Percentiles rank a stretch among this genome's conserved stretches.
phyloP scores from a whole-genome alignment of 2,888 invertebrate genomes.

The Megalurothrips usitatus region DNA sequence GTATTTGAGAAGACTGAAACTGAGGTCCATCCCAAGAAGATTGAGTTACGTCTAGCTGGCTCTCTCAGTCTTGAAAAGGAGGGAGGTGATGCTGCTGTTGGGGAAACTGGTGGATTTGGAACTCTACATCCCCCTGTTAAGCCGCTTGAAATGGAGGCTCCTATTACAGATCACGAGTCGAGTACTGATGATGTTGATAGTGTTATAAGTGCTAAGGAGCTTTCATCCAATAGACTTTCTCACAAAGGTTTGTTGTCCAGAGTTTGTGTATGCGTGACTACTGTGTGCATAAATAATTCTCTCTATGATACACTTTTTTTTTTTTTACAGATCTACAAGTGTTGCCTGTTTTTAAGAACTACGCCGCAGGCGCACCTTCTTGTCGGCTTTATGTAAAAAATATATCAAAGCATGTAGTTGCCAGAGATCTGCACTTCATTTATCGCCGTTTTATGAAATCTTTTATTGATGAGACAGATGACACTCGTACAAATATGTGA shows the following conservation, averaged over 20 bases:
- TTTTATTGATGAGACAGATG: background rate
- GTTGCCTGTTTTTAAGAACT: conserved; percentile 79
- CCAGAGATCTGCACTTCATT: conserved; percentile 68
- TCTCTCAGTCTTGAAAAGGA: background rate
- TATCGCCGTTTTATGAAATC: conserved; percentile 60
- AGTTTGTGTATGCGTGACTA: background rate
- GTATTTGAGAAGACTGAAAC: conserved; percentile 53
- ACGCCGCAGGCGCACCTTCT: conserved; percentile 73
- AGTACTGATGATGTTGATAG: conserved; percentile 40
- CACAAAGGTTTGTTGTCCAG: conserved; percentile 49
- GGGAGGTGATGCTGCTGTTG: conserved; percentile 13
- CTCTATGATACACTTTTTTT: conserved; percentile 25
- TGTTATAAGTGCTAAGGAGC: conserved; percentile 58
- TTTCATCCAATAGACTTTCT: conserved; percentile 64
- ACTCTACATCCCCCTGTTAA: conserved; percentile 40
- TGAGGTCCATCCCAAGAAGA: conserved; percentile 48
- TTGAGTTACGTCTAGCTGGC: conserved; percentile 46
- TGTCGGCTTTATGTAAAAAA: conserved; percentile 90
- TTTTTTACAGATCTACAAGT: conserved; percentile 57
- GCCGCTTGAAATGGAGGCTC: conserved; percentile 35
- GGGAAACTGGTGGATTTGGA: conserved; percentile 42
- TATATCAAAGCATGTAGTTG: conserved; percentile 72
- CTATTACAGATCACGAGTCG: conserved; percentile 37
- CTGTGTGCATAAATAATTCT: background rate
- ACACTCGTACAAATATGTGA: conserved; percentile 39